Percentiles rank a stretch among this genome's conserved stretches.
Evolutionary conservation across 2,113 vertebrate species (phyloP).

Genomic region (Triplophysa dalaica): DNA sequence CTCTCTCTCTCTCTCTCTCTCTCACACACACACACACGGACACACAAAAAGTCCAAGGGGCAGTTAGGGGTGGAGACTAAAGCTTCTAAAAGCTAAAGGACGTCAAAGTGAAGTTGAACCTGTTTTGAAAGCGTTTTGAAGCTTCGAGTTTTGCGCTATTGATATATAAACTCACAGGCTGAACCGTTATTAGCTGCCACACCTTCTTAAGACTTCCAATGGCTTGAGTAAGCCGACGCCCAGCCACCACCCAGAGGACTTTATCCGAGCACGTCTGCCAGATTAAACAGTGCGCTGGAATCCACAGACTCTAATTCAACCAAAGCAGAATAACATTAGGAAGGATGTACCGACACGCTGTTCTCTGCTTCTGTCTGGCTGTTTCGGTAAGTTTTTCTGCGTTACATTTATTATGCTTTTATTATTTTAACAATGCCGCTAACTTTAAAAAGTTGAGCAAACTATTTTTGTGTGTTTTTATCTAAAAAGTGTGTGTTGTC

Average conservation of each 20-base stretch:
- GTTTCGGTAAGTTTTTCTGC: slow-evolving; percentile 7
- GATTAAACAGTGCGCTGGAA: background rate
- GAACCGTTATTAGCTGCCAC: slow-evolving; percentile 14
- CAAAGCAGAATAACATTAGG: background rate
- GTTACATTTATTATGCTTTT: background rate
- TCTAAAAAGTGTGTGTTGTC: background rate
- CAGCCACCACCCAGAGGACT: slow-evolving; percentile 38
- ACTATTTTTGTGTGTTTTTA: background rate
- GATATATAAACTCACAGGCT: background rate
- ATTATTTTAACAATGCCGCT: too few relatives aligned
- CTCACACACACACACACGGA: background rate
- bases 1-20: background rate
- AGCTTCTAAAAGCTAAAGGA: slow-evolving; percentile 24
- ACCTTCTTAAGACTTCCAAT: slow-evolving; percentile 18
- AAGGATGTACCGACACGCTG: slow-evolving; percentile 23
- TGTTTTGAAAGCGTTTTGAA: background rate
- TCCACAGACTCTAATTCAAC: background rate
- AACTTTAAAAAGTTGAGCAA: too few relatives aligned
- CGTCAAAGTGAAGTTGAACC: background rate
- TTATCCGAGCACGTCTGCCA: slow-evolving; percentile 17
- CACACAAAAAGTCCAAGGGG: background rate
- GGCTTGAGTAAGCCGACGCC: slow-evolving; percentile 3
- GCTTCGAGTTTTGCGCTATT: background rate
- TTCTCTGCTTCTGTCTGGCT: background rate
- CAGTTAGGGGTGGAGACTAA: slow-evolving; percentile 34